Percentiles rank a stretch among this genome's conserved stretches.
phyloP scores from a whole-genome alignment of 2,888 invertebrate genomes.

The Orthosia gracilis region DNA sequence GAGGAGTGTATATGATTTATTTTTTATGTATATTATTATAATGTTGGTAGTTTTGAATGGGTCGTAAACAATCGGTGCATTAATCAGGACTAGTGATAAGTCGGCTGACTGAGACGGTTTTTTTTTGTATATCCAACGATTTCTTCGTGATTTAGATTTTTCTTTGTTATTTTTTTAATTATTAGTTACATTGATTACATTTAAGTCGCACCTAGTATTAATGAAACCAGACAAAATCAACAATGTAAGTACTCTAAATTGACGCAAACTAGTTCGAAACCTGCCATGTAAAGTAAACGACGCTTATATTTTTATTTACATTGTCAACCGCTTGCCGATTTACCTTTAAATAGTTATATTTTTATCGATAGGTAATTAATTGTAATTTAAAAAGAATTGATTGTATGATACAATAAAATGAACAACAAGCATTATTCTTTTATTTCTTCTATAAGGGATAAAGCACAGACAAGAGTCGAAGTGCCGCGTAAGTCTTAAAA shows the following conservation, averaged over 20 bases:
- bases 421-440: slow-evolving; percentile 15
- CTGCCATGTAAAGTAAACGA: slow-evolving; percentile 18
- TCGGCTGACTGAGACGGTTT: slow-evolving; percentile 67
- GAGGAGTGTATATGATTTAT: slow-evolving; percentile 13
- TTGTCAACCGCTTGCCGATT: slow-evolving; percentile 45
- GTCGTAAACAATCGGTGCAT: slow-evolving; percentile 72
- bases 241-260: background rate
- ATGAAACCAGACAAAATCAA: background rate
- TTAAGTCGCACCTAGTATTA: background rate
- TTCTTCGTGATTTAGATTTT: too few species aligned
- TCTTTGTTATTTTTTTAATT: too few species aligned
- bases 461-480: too few species aligned
- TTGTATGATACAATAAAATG: slow-evolving; percentile 31
- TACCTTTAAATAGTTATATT: slow-evolving; percentile 13
- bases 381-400: slow-evolving; percentile 11
- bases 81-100: slow-evolving; percentile 73
- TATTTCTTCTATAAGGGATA: too few species aligned
- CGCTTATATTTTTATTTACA: slow-evolving; percentile 23
- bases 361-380: slow-evolving; percentile 8
- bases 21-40: slow-evolving; percentile 6
- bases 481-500: too few species aligned
- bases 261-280: background rate
- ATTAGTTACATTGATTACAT: too few species aligned
- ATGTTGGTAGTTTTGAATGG: slow-evolving; percentile 34
- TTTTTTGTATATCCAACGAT: too few species aligned